Evolutionary conservation across 2,888 invertebrate genomes (phyloP).

Genomic region (Leucophora obtusa): DNA sequence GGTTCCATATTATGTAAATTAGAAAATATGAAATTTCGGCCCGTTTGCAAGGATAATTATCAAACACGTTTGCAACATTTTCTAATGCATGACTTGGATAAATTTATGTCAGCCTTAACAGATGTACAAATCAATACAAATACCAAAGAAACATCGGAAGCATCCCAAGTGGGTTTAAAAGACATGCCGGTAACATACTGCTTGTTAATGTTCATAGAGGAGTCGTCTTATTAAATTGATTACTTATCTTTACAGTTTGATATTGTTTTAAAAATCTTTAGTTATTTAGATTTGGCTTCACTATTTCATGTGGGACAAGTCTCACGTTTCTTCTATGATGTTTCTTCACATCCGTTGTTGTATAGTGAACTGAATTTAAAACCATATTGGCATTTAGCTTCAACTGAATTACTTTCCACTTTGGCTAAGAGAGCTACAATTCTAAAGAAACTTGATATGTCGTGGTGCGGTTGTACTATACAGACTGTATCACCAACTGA

Average conservation of each 20-base stretch:
- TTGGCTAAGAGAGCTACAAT: constrained; percentile 82
- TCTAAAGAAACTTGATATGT: constrained; percentile 89
- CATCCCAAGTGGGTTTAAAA: constrained; percentile 67
- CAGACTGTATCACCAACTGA: constrained; percentile 80
- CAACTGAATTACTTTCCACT: constrained; percentile 81
- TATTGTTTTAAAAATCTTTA: constrained; percentile 88
- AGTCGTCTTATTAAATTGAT: not conserved
- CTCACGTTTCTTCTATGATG: constrained; percentile 85
- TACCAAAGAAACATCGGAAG: constrained; percentile 39
- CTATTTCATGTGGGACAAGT: constrained; percentile 88
- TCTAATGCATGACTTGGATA: constrained; percentile 75
- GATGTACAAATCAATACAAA: constrained; percentile 39
- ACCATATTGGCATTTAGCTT: constrained; percentile 88
- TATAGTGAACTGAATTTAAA: constrained; percentile 90
- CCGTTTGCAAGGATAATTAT: constrained; percentile 71
- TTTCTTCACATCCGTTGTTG: constrained; percentile 86
- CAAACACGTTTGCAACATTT: constrained; percentile 74
- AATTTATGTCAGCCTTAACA: constrained; percentile 71
- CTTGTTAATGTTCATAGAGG: not conserved
- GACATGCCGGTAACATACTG: constrained; percentile 77
- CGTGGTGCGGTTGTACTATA: constrained; percentile 90
- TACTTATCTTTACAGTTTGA: constrained; percentile 83
- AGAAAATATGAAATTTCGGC: constrained; percentile 75
- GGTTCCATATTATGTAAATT: constrained; percentile 76
- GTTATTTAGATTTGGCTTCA: constrained; percentile 88